Evolutionary conservation across 2,888 invertebrate genomes (phyloP).

Genomic region (Aspidiotus rigidus): DNA sequence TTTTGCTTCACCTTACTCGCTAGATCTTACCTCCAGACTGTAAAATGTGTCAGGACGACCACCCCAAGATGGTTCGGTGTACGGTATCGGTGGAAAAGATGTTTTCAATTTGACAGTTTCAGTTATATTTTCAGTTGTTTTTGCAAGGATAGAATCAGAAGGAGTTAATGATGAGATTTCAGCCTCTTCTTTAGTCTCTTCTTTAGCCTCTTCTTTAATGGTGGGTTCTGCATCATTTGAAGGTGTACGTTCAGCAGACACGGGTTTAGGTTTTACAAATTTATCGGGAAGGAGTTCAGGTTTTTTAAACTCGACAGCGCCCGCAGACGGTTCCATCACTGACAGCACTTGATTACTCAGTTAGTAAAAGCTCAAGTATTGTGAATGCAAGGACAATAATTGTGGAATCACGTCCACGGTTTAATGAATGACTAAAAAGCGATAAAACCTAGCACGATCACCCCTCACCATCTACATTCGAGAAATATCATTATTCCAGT

Average conservation of each 20-base stretch:
- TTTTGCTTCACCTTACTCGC: too few species aligned
- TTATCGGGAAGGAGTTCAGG: conserved; percentile 8
- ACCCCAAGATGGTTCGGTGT: conserved; percentile 75
- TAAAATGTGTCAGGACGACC: conserved; percentile 58
- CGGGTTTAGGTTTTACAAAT: neutral
- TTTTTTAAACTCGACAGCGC: conserved; percentile 11
- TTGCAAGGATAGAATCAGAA: neutral
- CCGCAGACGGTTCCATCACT: conserved; percentile 7
- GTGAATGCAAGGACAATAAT: neutral
- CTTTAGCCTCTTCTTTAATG: neutral
- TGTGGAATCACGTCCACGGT: neutral
- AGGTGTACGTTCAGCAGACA: neutral
- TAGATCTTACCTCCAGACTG: conserved; percentile 57
- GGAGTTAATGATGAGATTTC: neutral
- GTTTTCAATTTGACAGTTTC: neutral
- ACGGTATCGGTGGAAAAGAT: conserved; percentile 46
- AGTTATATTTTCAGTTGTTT: neutral
- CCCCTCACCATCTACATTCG: too few species aligned
- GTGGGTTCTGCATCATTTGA: neutral
- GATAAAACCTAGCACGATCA: too few species aligned
- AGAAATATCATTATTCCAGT: too few species aligned
- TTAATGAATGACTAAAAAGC: neutral
- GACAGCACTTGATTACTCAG: neutral
- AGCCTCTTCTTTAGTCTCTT: neutral
- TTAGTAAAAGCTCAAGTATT: neutral